These are phyloP conservation scores for Perizoma affinitatum DNA, from an alignment of 2,888 invertebrate genomes.

Conservation along the genomic window DNA sequence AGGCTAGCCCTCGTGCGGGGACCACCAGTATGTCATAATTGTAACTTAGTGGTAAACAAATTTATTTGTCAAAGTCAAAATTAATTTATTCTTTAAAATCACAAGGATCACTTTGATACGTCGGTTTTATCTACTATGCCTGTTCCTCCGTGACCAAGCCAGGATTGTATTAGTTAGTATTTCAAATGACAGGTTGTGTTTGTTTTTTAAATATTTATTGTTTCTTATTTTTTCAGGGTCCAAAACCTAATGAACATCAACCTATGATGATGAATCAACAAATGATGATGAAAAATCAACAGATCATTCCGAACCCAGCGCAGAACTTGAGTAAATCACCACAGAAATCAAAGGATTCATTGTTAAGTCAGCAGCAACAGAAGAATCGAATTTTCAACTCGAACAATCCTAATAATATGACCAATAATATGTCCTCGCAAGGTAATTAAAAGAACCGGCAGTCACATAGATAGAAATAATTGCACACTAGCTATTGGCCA, in stretches of 20 bases:
- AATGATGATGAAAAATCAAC: conserved; percentile 46
- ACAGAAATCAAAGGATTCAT: conserved; percentile 49
- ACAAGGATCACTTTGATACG: too few species aligned
- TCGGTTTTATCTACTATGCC: too few species aligned
- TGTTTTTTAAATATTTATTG: conserved; percentile 16
- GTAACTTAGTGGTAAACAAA: too few species aligned
- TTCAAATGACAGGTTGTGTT: neutral
- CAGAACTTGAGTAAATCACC: conserved; percentile 50
- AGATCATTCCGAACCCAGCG: conserved; percentile 39
- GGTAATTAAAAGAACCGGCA: conserved; percentile 34
- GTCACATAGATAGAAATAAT: too few species aligned
- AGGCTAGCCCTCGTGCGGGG: too few species aligned
- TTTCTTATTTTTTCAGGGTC: conserved; percentile 53
- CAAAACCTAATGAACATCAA: conserved; percentile 57
- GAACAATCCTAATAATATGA: conserved; percentile 50
- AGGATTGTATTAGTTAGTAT: neutral
- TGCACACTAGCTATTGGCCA: too few species aligned
- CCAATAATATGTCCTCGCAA: conserved; percentile 36
- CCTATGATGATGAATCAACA: conserved; percentile 55
- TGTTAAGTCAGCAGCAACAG: conserved; percentile 41
- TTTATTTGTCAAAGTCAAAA: too few species aligned
- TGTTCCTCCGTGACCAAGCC: too few species aligned
- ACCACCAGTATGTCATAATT: too few species aligned
- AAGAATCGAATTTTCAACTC: conserved; percentile 65
- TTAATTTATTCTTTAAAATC: too few species aligned